Base-by-base conservation (phyloP, 2,113 vertebrate genomes). In the Dromiciops gliroides region DNA sequence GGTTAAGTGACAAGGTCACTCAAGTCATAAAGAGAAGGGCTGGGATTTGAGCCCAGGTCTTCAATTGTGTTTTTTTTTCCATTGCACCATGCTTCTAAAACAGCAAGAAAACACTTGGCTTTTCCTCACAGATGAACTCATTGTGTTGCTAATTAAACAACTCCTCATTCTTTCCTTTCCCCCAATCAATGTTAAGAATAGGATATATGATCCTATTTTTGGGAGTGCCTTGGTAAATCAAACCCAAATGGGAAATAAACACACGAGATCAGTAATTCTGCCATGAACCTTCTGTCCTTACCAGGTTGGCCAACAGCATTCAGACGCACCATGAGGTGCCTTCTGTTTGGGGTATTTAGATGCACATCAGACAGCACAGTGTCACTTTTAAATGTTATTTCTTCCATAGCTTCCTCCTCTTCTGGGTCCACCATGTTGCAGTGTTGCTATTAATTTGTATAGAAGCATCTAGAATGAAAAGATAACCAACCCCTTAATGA, bases 321-420 rank as follows among this genome's bases (percentile, higher is more conserved):
- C 91, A 99, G 96, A 3, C 99, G 98, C 75, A 99, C 98, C 99
- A 99, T 99, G 88, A 99, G 98, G 92, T 98, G 99, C 3, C 98
- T 98, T 83, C 98, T 97, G 93, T 98, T 99, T 0, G 99, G 99
- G 48, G 97, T 98, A 92, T 98, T 97, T 50, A 99, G 96, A 97
- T 99, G 99, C 67, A 99, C 98, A 0, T 99, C 99, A 0, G 99
- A 99, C 49, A 99, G 98, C 3, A 99, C 99, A 0, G 99, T 99
- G 98, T 99, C 98, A 14, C 99, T 99, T 95, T 52, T 98, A 90
- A 99, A 99, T 0, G 97, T 98, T 95, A 98, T 95, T 83, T 98
- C 98, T 60, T 99, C 99, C 99, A 99, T 99, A 95, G 75, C 94
- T 48, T 95, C 93, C n/a, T 51, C 0, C 89, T 94, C 89, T 51